phyloP scores from a whole-genome alignment of 2,113 vertebrate genomes.

The Tachycineta bicolor region DNA sequence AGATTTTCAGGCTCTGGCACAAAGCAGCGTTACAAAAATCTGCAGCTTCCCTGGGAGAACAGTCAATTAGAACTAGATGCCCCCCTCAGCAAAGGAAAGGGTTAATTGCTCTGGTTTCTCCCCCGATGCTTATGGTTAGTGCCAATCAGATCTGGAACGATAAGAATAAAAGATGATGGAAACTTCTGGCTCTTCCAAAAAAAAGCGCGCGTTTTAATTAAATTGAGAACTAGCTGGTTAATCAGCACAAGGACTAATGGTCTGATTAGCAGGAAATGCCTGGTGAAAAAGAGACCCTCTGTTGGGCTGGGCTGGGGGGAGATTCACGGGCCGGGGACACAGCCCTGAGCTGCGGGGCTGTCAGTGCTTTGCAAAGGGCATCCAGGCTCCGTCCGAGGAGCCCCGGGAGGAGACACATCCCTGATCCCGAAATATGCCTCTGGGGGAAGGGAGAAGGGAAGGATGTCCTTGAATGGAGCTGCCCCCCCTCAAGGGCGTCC shows the following conservation, averaged over 20 bases:
- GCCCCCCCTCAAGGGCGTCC: neutral
- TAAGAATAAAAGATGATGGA: constrained; percentile 46
- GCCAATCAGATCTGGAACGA: constrained; percentile 6
- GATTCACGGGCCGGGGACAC: neutral
- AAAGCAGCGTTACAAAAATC: neutral
- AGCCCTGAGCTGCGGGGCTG: neutral
- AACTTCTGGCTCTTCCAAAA: constrained; percentile 23
- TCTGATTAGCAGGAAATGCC: constrained; percentile 54
- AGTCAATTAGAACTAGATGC: neutral
- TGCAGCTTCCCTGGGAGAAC: neutral
- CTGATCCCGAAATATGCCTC: neutral
- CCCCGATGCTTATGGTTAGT: neutral
- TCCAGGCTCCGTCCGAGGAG: neutral
- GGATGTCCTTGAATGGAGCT: neutral
- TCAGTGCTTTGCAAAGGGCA: neutral
- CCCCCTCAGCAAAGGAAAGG: neutral
- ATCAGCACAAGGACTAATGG: constrained; percentile 57
- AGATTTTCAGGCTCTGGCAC: neutral
- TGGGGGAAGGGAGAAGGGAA: neutral
- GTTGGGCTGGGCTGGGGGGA: neutral
- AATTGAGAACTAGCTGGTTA: constrained; percentile 56
- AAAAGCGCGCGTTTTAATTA: constrained; percentile 45
- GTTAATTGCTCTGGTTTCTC: constrained; percentile 58
- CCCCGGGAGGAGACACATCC: neutral
- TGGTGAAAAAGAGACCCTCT: neutral